Percentiles rank a stretch among this genome's conserved stretches.
Evolutionary conservation across 2,797 vertebrate genomes (phyloP).

Genomic region (Manis pentadactyla): DNA sequence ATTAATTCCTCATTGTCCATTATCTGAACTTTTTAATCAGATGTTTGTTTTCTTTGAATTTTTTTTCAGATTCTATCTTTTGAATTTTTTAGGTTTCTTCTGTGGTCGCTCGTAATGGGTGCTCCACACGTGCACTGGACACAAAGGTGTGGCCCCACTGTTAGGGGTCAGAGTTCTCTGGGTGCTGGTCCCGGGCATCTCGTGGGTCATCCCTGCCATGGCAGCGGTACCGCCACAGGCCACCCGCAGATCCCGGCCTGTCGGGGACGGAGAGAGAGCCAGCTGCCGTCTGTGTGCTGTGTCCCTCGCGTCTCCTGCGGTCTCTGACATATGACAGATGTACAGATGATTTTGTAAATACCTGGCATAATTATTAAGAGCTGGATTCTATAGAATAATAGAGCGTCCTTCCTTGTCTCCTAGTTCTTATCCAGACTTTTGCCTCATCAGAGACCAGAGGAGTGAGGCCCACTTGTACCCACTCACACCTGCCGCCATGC

Average conservation of each 20-base stretch:
- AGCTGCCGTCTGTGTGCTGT: fast-evolving
- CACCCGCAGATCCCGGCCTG: too few relatives aligned
- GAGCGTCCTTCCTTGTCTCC: background rate
- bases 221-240: too few relatives aligned
- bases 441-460: background rate
- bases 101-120: too few relatives aligned
- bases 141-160: fast-evolving
- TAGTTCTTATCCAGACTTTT: background rate
- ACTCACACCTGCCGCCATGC: fast-evolving
- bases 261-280: too few relatives aligned
- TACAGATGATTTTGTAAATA: background rate
- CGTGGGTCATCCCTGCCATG: too few relatives aligned
- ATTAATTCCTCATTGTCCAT: background rate
- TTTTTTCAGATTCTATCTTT: background rate
- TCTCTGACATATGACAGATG: background rate
- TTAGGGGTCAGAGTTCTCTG: too few relatives aligned
- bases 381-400: background rate
- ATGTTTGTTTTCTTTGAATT: background rate
- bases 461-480: background rate
- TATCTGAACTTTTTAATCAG: background rate
- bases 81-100: background rate
- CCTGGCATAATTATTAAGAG: too few relatives aligned
- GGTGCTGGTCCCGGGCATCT: too few relatives aligned
- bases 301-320: background rate
- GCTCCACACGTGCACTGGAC: too few relatives aligned